A percentile compares a stretch with the other conserved stretches of the same genome.
phyloP scores from a whole-genome alignment of 1,140 invertebrate species.

The Drosophila sp. region DNA sequence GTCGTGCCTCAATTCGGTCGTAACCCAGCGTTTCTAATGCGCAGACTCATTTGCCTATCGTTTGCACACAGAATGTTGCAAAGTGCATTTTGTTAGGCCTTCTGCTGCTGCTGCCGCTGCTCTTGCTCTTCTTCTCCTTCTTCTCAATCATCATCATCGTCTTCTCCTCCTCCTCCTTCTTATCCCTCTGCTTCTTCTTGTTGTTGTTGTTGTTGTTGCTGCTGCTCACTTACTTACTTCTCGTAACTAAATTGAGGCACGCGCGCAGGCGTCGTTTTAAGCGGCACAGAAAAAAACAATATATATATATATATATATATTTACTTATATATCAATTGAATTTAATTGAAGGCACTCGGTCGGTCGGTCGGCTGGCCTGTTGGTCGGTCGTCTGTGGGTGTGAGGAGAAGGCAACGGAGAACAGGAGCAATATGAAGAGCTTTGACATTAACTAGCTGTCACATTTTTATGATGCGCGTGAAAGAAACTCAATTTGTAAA shows the following conservation, averaged over 20 bases:
- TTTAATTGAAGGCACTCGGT: constrained; percentile 70
- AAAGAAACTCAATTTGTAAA: constrained; percentile 61
- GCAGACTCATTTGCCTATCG: constrained; percentile 77
- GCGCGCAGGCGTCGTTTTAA: constrained; percentile 72
- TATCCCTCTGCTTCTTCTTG: neutral
- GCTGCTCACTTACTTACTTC: constrained; percentile 11
- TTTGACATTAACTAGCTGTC: constrained; percentile 72
- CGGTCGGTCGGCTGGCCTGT: neutral
- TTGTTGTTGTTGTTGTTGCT: constrained; percentile 4
- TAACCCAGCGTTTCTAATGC: constrained; percentile 54
- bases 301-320: constrained; percentile 43
- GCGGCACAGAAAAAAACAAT: constrained; percentile 39
- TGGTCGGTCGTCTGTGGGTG: neutral
- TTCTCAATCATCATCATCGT: no score
- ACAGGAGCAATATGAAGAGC: constrained; percentile 4
- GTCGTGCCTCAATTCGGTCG: no score
- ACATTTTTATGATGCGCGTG: constrained; percentile 73
- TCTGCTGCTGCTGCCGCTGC: neutral
- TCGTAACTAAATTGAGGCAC: constrained; percentile 76
- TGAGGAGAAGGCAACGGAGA: constrained; percentile 7
- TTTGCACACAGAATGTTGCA: constrained; percentile 32
- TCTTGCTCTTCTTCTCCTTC: constrained; percentile 14
- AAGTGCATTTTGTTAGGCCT: constrained; percentile 63
- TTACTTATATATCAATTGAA: constrained; percentile 71
- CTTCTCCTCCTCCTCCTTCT: constrained; percentile 1